Evolutionary conservation across 1,140 invertebrate genomes (phyloP).

Genomic region (Habropoda laboriosa): DNA sequence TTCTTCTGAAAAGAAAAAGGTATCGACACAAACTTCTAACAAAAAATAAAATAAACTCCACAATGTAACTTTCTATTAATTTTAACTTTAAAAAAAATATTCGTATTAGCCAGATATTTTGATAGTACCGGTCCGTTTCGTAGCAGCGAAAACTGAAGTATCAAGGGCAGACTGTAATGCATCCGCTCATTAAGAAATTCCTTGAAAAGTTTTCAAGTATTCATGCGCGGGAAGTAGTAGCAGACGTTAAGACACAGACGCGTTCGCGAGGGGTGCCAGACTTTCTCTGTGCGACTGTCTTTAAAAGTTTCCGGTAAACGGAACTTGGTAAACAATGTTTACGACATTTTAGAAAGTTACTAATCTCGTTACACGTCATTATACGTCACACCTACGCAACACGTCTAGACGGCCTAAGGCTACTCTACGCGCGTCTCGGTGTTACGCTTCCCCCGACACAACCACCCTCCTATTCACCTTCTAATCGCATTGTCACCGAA

Average conservation of each 20-base stretch:
- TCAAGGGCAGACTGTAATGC: neutral
- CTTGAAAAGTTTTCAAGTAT: conserved; percentile 16
- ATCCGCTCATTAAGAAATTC: conserved; percentile 16
- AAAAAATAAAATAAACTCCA: too few relatives aligned
- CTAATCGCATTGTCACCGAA: conserved; percentile 60
- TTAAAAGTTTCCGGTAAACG: conserved; percentile 33
- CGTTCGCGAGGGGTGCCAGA: neutral
- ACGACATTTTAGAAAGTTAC: conserved; percentile 35
- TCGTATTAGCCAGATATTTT: neutral
- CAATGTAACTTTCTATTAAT: too few relatives aligned
- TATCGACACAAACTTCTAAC: too few relatives aligned
- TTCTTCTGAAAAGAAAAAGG: too few relatives aligned
- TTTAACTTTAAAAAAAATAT: neutral
- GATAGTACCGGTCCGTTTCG: neutral
- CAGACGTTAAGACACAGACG: neutral
- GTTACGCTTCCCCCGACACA: conserved; percentile 5
- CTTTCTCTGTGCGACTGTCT: neutral
- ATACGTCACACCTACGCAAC: conserved; percentile 28
- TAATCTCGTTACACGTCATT: conserved; percentile 41
- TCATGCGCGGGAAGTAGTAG: neutral
- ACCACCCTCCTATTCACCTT: conserved; percentile 9
- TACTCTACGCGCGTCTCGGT: conserved; percentile 28
- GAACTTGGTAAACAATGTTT: conserved; percentile 34
- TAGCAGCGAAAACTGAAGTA: neutral
- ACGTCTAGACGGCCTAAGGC: conserved; percentile 44